These are phyloP conservation scores for Diploptera punctata DNA, from an alignment of 2,888 invertebrate species.

Conservation along the genomic window DNA sequence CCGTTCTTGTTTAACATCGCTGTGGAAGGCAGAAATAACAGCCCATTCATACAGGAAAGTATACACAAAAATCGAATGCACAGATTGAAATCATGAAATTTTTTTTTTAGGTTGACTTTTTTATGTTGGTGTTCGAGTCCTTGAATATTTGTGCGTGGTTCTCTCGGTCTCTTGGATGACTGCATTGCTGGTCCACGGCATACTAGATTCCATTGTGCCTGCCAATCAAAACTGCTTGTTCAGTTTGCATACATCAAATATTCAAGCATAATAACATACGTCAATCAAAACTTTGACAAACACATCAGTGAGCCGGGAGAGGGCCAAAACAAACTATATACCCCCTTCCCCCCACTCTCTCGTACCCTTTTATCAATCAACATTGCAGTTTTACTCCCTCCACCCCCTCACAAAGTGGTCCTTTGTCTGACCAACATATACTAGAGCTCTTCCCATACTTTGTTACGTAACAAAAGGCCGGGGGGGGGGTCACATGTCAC, in stretches of 20 bases:
- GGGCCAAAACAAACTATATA: slow-evolving; percentile 17
- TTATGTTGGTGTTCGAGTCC: neutral
- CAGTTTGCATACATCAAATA: slow-evolving; percentile 41
- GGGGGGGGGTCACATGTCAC: neutral
- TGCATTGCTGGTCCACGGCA: neutral
- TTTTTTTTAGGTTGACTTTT: slow-evolving; percentile 11
- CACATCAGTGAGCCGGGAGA: slow-evolving; percentile 27
- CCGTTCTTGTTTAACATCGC: slow-evolving; percentile 13
- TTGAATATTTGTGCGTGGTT: neutral
- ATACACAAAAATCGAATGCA: neutral
- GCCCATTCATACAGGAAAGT: neutral
- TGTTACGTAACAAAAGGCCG: neutral
- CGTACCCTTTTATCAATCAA: slow-evolving; percentile 35
- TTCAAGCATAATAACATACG: slow-evolving; percentile 38
- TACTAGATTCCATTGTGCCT: slow-evolving; percentile 33
- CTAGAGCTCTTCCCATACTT: neutral
- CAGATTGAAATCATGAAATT: slow-evolving; percentile 19
- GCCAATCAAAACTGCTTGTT: slow-evolving; percentile 35
- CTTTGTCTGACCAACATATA: neutral
- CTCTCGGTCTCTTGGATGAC: neutral
- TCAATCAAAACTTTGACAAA: slow-evolving; percentile 42
- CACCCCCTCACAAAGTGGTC: neutral
- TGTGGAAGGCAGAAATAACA: slow-evolving; percentile 18
- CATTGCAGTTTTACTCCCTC: slow-evolving; percentile 32
- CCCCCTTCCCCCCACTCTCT: too few relatives aligned